Conservation (phyloP, 2,113 vertebrate species). For the Phalacrocorax carbo region DNA sequence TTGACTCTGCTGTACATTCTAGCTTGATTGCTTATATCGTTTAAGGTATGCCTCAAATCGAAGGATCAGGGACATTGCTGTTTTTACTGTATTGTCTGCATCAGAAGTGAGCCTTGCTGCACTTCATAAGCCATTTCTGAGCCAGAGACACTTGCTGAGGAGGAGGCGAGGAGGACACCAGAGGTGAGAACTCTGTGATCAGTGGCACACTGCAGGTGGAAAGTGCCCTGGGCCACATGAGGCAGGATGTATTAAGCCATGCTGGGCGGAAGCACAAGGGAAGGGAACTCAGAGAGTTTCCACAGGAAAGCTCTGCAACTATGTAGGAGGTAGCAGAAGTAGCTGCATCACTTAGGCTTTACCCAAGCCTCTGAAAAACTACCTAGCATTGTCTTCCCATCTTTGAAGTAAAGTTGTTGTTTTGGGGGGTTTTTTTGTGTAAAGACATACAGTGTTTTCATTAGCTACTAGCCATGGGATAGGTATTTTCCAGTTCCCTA, state of each 20-base stretch:
- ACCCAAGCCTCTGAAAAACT: background rate
- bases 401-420: background rate
- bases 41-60: background rate
- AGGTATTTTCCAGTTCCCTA: background rate
- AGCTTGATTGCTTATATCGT: background rate
- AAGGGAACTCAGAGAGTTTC: background rate
- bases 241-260: background rate
- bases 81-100: background rate
- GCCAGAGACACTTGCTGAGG: background rate
- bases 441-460: background rate
- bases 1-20: background rate
- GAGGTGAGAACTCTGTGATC: background rate
- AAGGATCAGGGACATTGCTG: background rate
- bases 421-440: background rate
- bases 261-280: background rate
- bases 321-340: background rate
- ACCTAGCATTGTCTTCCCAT: accelerated
- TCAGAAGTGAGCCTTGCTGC: background rate
- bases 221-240: background rate
- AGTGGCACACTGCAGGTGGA: background rate
- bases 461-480: background rate
- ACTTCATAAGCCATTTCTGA: background rate
- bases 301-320: background rate
- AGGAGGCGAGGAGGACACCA: background rate
- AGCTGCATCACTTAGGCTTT: background rate